Conservation (phyloP, 2,888 invertebrate species). For the Isoperla grammatica region DNA sequence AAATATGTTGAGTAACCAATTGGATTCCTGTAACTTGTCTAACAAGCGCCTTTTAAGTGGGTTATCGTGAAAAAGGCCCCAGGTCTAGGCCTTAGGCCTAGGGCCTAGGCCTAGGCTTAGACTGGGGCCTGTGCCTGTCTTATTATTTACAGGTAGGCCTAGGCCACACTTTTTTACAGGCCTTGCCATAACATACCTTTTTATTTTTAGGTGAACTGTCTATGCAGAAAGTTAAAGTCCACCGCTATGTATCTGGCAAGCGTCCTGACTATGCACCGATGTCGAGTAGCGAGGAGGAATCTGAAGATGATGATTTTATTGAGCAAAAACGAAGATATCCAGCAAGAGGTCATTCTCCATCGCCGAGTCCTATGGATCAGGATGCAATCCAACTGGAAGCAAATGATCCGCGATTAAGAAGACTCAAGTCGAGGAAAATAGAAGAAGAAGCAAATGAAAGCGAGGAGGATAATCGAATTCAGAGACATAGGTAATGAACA, state of each 20-base stretch:
- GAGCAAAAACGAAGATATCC: slow-evolving; percentile 44
- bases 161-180: no score
- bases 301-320: slow-evolving; percentile 82
- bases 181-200: neutral
- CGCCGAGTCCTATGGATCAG: slow-evolving; percentile 39
- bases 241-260: slow-evolving; percentile 96
- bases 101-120: no score
- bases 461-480: slow-evolving; percentile 47
- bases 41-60: no score
- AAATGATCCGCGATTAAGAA: slow-evolving; percentile 78
- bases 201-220: slow-evolving; percentile 77
- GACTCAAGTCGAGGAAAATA: slow-evolving; percentile 51
- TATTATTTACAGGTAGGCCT: no score
- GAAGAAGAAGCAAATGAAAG: slow-evolving; percentile 44
- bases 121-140: no score
- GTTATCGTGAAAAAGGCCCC: no score
- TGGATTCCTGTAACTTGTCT: no score
- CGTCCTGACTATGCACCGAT: slow-evolving; percentile 92
- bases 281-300: slow-evolving; percentile 79
- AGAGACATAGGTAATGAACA: slow-evolving; percentile 49
- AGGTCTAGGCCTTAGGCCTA: no score
- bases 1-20: no score
- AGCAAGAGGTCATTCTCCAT: slow-evolving; percentile 33
- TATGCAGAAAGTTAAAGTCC: slow-evolving; percentile 99
- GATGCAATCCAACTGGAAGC: slow-evolving; percentile 49